phyloP scores from a whole-genome alignment of 2,888 invertebrate genomes.

The Mythimna albipuncta region DNA sequence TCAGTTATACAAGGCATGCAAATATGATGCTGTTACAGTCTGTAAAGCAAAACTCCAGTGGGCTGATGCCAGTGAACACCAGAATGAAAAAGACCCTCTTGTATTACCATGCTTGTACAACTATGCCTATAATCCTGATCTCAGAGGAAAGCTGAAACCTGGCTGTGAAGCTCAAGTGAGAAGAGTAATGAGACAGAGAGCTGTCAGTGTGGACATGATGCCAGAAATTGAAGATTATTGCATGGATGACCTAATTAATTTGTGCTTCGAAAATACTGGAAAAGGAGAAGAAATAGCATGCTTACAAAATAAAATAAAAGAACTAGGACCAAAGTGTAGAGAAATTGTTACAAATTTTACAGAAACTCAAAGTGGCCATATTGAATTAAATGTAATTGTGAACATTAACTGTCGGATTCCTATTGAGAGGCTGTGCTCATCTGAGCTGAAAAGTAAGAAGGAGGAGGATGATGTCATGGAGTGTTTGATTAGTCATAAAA shows the following conservation, averaged over 20 bases:
- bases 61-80: slow-evolving; percentile 92
- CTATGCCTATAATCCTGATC: slow-evolving; percentile 91
- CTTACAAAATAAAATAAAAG: slow-evolving; percentile 96
- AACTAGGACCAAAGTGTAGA: slow-evolving; percentile 93
- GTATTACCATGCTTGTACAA: slow-evolving; percentile 97
- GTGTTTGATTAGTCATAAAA: slow-evolving; percentile 97
- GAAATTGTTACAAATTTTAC: slow-evolving; percentile 96
- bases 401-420: slow-evolving; percentile 95
- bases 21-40: slow-evolving; percentile 95
- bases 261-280: slow-evolving; percentile 96
- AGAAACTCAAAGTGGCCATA: slow-evolving; percentile 96
- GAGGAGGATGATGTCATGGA: slow-evolving; percentile 98
- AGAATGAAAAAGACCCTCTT: slow-evolving; percentile 95
- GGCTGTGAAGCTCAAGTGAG: slow-evolving; percentile 95
- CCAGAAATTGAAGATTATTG: slow-evolving; percentile 98
- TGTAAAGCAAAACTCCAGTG: slow-evolving; percentile 95
- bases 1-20: slow-evolving; percentile 96
- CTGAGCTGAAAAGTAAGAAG: slow-evolving; percentile 92
- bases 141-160: slow-evolving; percentile 89
- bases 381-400: slow-evolving; percentile 97
- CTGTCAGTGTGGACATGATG: slow-evolving; percentile 97
- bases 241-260: slow-evolving; percentile 95
- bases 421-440: slow-evolving; percentile 94
- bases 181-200: slow-evolving; percentile 97
- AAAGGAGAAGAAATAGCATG: slow-evolving; percentile 98